These are phyloP conservation scores for Fregata magnificens DNA, from an alignment of 2,113 vertebrate species.

Conservation along the genomic window DNA sequence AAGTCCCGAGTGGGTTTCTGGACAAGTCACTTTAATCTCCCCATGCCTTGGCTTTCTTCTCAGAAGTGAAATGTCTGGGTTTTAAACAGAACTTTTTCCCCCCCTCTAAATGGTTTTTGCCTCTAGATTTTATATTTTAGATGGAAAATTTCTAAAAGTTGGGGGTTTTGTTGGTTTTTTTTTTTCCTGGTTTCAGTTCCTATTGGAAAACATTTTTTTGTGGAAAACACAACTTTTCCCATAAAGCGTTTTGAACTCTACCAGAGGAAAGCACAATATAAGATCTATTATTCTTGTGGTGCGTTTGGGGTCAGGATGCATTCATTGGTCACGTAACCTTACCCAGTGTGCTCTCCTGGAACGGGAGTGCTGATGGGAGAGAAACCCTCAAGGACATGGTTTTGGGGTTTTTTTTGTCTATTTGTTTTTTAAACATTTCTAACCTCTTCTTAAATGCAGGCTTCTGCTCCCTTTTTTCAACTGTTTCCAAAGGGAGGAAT, in stretches of 20 bases:
- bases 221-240: neutral
- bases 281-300: conserved; percentile 39
- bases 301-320: conserved; percentile 20
- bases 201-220: neutral
- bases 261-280: neutral
- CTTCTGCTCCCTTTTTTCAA: neutral
- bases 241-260: conserved; percentile 2
- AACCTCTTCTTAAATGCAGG: conserved; percentile 17
- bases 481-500: conserved; percentile 36
- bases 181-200: neutral
- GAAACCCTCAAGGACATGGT: neutral
- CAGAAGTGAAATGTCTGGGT: neutral
- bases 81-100: neutral
- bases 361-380: neutral
- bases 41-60: neutral
- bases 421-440: conserved; percentile 27
- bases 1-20: neutral
- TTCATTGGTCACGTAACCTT: conserved; percentile 34
- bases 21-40: conserved; percentile 2
- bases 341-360: neutral
- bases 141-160: neutral
- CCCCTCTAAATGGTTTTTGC: neutral
- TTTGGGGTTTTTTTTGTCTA: neutral
- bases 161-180: neutral
- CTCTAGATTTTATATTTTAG: neutral